Base-by-base conservation (phyloP, 1,140 invertebrate species). In the Drosophila athabasca region DNA sequence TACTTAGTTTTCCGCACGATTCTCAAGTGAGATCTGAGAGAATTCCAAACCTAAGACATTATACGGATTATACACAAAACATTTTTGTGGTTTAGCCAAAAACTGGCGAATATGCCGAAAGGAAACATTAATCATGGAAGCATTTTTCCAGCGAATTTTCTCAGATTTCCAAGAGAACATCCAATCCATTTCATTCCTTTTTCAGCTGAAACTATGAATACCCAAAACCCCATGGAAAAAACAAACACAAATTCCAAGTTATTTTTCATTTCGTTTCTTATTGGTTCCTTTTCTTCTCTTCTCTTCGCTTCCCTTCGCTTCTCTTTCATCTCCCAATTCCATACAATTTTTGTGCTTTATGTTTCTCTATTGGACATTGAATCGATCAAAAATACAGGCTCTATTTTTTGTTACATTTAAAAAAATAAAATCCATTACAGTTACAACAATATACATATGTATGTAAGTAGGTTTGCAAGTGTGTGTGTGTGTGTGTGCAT, bases 361-460 rank as follows among this genome's bases (percentile, higher is more conserved):
- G 39, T 29, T 44, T 62, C 70, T 62, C 46, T 41, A 58, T 74
- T 74, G 71, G 62, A 35, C 68, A 69, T 58, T 60, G 64, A 87
- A 87, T 87, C 74, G 62, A 82, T 72, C 64, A 77, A 81, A 85
- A 82, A 85, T 73, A 87, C 77, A 79, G 69, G 62, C 70, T 61
- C 76, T 72, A 70, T 76, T 79, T 78, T 67, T 75, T 82, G 31
- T 39, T 75, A 82, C 70, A 72, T 64, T 79, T 79, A 79, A 88
- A 87, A 87, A 88, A 39, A 39, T 39, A 39, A 76, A 79, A 58
- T 83, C 88, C 71, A 72, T 79, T 87, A 88, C 58, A 79, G 59
- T 71, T 85, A 87, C 70, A 82, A 82, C 79, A 87, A 82, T 82
- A 81, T 75, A 31, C n/a, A n/a, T n/a, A n/a, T n/a, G n/a, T n/a